Base-by-base conservation (phyloP, 2,888 invertebrate species). In the Platerodrilus igneus region DNA sequence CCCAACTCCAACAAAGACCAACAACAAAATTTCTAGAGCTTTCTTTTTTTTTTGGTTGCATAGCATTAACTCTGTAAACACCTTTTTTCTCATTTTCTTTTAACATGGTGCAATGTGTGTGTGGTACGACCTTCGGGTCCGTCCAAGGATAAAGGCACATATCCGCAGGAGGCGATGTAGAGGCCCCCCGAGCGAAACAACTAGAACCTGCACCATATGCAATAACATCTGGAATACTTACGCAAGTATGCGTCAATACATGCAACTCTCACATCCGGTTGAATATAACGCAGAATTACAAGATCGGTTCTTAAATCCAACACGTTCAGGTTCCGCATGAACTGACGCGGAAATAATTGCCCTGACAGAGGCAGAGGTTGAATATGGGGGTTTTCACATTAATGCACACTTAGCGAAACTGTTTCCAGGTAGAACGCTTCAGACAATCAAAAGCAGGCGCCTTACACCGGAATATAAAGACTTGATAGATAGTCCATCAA, bases 221-320 rank as follows among this genome's bases (percentile, higher is more conserved):
- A 2, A 17, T 2, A 3, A 13, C 1, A 11, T 15, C 1, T 45
- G 26, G n/a, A 17, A 15, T 7, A 32, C 32, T 7, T 37, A 3
- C 15, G 16, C 23, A 7, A 38, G 45, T 1, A 29, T 41, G 30
- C 25, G 41, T 3, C 41, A 29, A 22, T 38, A 45, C 14, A 6
- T 30, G 7, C 7, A 26, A 7, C 9, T 8, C n/a, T 37, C 45
- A 3, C 45, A 42, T 14, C 45, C 41, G 3, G 30, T 14, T 3
- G 26, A 34, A 9, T 45, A 41, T 18, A 45, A 41, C 28, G 2
- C 8, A 15, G 27, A 15, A 4, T n/a, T 34, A 1, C 25, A 34
- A 18, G 5, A 8, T 2, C 9, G 26, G 26, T 17, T 22, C 6
- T n/a, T 13, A 21, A 28, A 22, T 8, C 14, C 16, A 3, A 5